These are phyloP conservation scores for Columba livia DNA, from an alignment of 2,113 vertebrate species.

Conservation along the genomic window DNA sequence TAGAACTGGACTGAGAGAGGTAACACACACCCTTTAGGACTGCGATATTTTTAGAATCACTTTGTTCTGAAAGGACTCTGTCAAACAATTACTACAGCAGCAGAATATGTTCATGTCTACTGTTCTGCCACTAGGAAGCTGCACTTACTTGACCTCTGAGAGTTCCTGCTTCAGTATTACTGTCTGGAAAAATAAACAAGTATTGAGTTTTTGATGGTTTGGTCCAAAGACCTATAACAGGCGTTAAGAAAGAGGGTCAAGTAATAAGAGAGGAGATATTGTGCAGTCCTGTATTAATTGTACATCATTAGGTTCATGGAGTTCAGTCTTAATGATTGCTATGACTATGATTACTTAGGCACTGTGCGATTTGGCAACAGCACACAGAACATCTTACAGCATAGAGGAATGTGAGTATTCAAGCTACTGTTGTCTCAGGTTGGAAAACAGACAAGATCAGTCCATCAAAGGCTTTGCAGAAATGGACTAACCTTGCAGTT, in stretches of 20 bases:
- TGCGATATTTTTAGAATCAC: not conserved
- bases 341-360: not conserved
- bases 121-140: not conserved
- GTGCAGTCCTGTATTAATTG: not conserved
- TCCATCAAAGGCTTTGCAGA: not conserved
- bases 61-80: not conserved
- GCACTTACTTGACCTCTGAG: not conserved
- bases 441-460: not conserved
- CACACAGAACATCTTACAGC: not conserved
- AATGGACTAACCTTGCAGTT: not conserved
- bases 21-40: not conserved
- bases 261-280: not conserved
- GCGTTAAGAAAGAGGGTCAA: not conserved
- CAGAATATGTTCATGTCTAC: not conserved
- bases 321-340: not conserved
- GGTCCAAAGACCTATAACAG: not conserved
- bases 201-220: not conserved
- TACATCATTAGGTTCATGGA: rapidly evolving
- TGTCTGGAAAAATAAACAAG: not conserved
- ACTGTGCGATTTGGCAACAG: not conserved
- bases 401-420: not conserved
- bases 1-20: not conserved
- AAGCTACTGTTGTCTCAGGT: not conserved
- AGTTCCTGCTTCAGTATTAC: not conserved
- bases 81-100: not conserved